Evolutionary conservation across 1,140 invertebrate genomes (phyloP), one percentile per base, ranked within the genome.

Genomic region (Neodiprion fabricii): DNA sequence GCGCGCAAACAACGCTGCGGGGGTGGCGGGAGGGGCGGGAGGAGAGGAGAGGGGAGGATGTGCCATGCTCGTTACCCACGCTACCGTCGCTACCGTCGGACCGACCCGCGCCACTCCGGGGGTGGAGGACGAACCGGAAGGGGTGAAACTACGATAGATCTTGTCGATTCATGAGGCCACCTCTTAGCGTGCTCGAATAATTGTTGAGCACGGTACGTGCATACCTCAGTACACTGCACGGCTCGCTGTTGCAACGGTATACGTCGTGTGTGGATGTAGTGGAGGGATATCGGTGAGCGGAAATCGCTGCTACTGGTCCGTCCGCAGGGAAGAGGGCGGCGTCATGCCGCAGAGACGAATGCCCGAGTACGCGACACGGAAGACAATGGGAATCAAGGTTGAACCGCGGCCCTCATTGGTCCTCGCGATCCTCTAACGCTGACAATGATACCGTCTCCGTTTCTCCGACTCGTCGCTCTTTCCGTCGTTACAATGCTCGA

Each of bases 101-200:
- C 23, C 65, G 14, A 48, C 21, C 28, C 75, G 70, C 14, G 21
- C 48, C 48, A 28, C 10, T 66, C 50, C 14, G 65, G 65, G 9
- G 8, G 72, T 69, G 28, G 28, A 40, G 28, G 28, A 5, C 28
- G 28, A 40, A 40, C 28, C 67, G 70, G 74, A 72, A 70, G 69
- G 74, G 70, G 74, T 72, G 77, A 78, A 72, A 5, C 77, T 81
- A 79, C 81, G 83, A 84, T 85, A 81, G 81, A 80, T 84, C 81
- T 84, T 80, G 76, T 83, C 85, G 85, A 86, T 86, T 86, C 82
- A 81, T 73, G 77, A 85, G 77, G 72, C 74, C 69, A 77, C 73
- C 81, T 84, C 79, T 81, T 79, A 77, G 67, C 79, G 78, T 83
- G 70, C 79, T 78, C 82, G 81, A 82, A 83, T 86, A 85, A 86